Base-by-base conservation (phyloP, 2,113 vertebrate species). In the Equus quagga region DNA sequence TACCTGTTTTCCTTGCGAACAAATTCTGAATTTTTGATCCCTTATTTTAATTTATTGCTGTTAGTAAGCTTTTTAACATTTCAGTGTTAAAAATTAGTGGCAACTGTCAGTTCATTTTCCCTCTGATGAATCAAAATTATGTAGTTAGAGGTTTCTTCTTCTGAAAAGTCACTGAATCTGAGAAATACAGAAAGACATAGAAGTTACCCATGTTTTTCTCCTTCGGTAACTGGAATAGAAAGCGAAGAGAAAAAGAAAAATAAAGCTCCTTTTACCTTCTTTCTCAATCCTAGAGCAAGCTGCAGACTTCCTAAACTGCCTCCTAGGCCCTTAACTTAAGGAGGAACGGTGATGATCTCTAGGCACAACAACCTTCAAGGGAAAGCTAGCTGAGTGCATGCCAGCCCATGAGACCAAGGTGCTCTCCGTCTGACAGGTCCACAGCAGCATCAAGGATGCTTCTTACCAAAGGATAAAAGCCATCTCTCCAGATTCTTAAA, bases 1-100 rank as follows among this genome's bases (percentile, higher is more conserved):
- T 76, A 64, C 23, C 19, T 62, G 5, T 94, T 94, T 94, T 51
- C 36, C 56, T 92, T 84, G 15, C 33, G 72, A 87, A 92, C 60
- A 41, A 62, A 81, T 81, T 94, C 69, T 90, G 49, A 65, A 64
- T 64, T 67, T 65, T 86, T 94, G 62, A 79, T 7, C 49, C 6
- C 28, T 62, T 85, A 13, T 49, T 79, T 76, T 69, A 62, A 82
- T 10, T 44, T 64, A 13, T 19, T 76, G 2, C 13, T 84, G 1
- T 24, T 84, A 93, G 49, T 95, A 79, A 95, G 8, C 46, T 94
- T 79, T 79, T 88, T 89, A 95, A 80, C 8, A 92, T 92, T 90
- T 88, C 5, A 4, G 56, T 79, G 4, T 6, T 78, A 23, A 69
- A 62, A 28, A 83, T 72, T 70, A 83, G 56, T 80, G 44, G 17